phyloP scores from a whole-genome alignment of 1,140 invertebrate genomes.

The Centruroides sculpturatus region DNA sequence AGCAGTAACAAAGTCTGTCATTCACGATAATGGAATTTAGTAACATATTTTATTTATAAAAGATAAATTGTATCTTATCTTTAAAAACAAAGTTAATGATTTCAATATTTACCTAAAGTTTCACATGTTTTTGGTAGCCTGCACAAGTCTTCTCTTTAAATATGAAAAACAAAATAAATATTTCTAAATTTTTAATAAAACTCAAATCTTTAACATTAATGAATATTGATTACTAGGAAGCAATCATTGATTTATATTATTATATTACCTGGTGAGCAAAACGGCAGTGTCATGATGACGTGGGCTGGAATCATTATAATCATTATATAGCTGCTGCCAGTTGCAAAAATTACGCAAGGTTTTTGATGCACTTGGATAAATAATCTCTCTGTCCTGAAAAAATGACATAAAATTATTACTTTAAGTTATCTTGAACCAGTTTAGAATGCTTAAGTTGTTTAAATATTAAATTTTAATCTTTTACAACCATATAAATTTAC shows the following conservation, averaged over 20 bases:
- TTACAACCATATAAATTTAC: not conserved
- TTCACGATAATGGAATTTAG: too few species aligned
- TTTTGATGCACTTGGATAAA: conserved; percentile 34
- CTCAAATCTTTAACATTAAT: not conserved
- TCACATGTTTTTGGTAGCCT: conserved; percentile 53
- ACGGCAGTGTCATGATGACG: conserved; percentile 56
- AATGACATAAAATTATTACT: not conserved
- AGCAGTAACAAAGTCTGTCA: too few species aligned
- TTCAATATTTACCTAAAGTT: conserved; percentile 40
- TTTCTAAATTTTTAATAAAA: not conserved
- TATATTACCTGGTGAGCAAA: conserved; percentile 48
- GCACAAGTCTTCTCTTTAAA: conserved; percentile 57
- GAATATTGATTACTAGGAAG: not conserved
- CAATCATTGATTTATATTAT: not conserved
- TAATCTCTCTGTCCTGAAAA: conserved; percentile 17
- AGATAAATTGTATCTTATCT: not conserved
- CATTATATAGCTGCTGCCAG: conserved; percentile 46
- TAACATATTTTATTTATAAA: too few species aligned
- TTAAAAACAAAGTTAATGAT: conserved; percentile 3
- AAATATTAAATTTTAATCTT: not conserved
- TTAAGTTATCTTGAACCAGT: not conserved
- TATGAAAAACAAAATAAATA: not conserved
- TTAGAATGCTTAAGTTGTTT: not conserved
- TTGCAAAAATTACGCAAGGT: conserved; percentile 55
- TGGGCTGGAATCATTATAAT: conserved; percentile 11